Evolutionary conservation across 1,140 invertebrate species (phyloP).

Genomic region (Trichonephila clavata): DNA sequence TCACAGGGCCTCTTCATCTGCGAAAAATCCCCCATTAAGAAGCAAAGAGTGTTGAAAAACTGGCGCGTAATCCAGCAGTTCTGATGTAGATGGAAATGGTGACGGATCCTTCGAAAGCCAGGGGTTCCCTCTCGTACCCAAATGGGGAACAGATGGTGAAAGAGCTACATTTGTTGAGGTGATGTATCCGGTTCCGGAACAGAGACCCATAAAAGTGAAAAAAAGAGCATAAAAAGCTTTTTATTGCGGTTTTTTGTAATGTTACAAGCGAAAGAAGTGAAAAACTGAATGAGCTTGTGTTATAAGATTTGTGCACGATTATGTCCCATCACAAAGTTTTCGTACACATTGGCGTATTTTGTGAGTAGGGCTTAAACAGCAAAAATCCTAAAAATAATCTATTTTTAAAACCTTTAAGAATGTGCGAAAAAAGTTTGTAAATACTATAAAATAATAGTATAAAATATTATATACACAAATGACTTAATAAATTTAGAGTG

Average conservation of each 20-base stretch:
- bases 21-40: not conserved
- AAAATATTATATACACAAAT: too few relatives aligned
- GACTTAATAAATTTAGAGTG: too few relatives aligned
- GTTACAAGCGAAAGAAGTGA: not conserved
- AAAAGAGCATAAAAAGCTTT: not conserved
- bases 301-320: too few relatives aligned
- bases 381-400: too few relatives aligned
- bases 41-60: not conserved
- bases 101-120: not conserved
- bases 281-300: not conserved
- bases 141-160: constrained; percentile 2
- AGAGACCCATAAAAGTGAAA: not conserved
- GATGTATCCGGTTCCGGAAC: constrained; percentile 20
- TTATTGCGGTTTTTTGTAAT: not conserved
- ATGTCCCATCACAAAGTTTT: too few relatives aligned
- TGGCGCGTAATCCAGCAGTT: not conserved
- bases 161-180: not conserved
- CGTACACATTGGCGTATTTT: too few relatives aligned
- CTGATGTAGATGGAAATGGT: not conserved
- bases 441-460: too few relatives aligned
- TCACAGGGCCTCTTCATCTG: not conserved
- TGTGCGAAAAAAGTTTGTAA: too few relatives aligned
- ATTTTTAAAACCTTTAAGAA: too few relatives aligned
- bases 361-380: too few relatives aligned
- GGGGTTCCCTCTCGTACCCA: not conserved